Base-by-base conservation (phyloP, 1,140 invertebrate species). In the Euwallacea fornicatus region DNA sequence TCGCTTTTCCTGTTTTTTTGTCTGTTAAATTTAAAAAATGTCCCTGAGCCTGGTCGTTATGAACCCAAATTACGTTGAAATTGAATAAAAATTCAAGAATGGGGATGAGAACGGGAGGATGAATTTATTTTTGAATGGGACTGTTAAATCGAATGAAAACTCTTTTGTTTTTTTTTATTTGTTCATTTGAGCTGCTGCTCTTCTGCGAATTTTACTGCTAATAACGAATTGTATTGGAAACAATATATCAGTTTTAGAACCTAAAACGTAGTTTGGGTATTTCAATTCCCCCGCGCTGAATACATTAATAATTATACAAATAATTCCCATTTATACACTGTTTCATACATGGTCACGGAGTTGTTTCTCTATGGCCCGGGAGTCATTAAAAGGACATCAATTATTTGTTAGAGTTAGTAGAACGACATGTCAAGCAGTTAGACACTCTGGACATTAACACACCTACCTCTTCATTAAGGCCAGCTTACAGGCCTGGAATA, bases 351-450 rank as follows among this genome's bases (percentile, higher is more conserved):
- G 7, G 46, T 50, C 13, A 13, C 46, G 46, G 21, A 33, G 21
- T 33, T 33, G 21, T 33, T 50, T 50, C 46, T 13, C 46, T 50
- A 11, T 50, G 46, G 9, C 46, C 46, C 13, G 46, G 46, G 46
- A 50, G 13, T 50, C 46, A 13, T 50, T 50, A 50, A 50, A 50
- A 50, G 9, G 46, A 50, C 46, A 50, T 50, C 46, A 50, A 50
- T 50, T 50, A 50, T 50, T 50, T 50, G 9, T 13, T 50, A 13
- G 9, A 50, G 13, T 50, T 50, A 50, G 46, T 13, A 13, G 46
- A 6, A 50, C 9, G 9, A 11, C 46, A 13, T 50, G 46, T 13
- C 46, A 50, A 50, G 13, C 13, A 50, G 46, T 13, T 11, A 6
- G 13, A 50, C 46, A 50, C 2, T 50, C 46, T 50, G 46, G 46